Conservation (phyloP, 2,797 vertebrate species). For the Pipistrellus pygmaeus region DNA sequence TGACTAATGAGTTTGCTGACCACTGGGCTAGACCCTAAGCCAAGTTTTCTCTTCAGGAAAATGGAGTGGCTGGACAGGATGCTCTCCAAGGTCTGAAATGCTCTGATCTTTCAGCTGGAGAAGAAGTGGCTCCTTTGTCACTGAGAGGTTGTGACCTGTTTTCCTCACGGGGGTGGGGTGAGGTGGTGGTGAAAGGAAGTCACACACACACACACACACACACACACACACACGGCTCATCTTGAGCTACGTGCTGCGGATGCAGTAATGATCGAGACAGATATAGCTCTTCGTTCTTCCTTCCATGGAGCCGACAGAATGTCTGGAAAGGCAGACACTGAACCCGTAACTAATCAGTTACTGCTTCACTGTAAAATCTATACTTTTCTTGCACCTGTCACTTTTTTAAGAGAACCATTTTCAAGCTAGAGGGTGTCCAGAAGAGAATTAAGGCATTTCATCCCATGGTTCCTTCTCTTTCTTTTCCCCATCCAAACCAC, state of each 20-base stretch:
- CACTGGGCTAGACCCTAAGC: neutral
- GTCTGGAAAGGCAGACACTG: neutral
- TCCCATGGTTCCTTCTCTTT: neutral
- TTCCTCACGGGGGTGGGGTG: neutral
- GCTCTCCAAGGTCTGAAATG: neutral
- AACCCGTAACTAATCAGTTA: neutral
- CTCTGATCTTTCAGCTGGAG: neutral
- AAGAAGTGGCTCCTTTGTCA: constrained; percentile 19
- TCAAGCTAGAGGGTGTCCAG: neutral
- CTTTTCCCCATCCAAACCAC: neutral
- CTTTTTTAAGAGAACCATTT: neutral
- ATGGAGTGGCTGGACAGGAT: neutral
- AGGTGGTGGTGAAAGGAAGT: neutral
- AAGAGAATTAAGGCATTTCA: neutral
- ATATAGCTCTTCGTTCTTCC: neutral
- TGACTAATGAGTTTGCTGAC: no score
- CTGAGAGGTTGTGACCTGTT: constrained; percentile 8
- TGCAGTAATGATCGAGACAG: neutral
- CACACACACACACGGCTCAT: neutral
- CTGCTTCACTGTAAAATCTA: neutral
- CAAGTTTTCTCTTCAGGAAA: constrained; percentile 36
- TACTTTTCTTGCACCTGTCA: neutral
- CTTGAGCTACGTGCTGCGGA: neutral
- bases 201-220: neutral
- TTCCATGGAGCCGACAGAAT: neutral